Conservation (phyloP, 1,140 invertebrate species). For the Drosophila saltans region DNA sequence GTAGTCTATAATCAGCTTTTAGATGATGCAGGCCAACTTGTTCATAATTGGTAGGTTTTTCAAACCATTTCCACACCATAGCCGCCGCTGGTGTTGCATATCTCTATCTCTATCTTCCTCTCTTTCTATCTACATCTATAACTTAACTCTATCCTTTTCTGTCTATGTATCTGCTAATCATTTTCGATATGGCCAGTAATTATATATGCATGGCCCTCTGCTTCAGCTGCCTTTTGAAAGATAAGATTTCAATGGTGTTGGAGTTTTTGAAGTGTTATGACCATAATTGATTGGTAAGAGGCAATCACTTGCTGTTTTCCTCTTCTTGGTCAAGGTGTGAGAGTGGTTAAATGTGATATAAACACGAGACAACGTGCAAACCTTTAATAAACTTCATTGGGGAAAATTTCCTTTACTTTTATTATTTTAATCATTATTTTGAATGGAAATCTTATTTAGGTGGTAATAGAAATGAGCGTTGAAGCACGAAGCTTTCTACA, state of each 20-base stretch:
- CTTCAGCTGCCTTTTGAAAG: slow-evolving; percentile 57
- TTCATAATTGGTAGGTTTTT: slow-evolving; percentile 38
- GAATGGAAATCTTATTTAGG: neutral
- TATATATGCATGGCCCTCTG: slow-evolving; percentile 39
- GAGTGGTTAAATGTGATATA: slow-evolving; percentile 35
- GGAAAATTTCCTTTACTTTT: neutral
- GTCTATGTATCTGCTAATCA: slow-evolving; percentile 47
- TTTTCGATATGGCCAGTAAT: slow-evolving; percentile 68
- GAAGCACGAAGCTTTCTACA: neutral
- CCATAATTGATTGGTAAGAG: slow-evolving; percentile 47
- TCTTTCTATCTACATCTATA: too few relatives aligned
- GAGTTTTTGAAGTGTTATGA: slow-evolving; percentile 47
- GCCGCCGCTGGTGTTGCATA: slow-evolving; percentile 26
- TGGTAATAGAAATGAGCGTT: neutral
- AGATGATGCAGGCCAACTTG: slow-evolving; percentile 40
- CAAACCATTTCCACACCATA: slow-evolving; percentile 42
- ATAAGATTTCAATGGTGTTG: slow-evolving; percentile 65
- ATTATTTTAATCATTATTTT: slow-evolving; percentile 5
- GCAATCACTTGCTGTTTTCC: slow-evolving; percentile 11
- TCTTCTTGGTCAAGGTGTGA: slow-evolving; percentile 29
- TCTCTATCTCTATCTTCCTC: neutral
- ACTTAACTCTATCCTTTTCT: slow-evolving; percentile 10
- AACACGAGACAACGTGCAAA: slow-evolving; percentile 27
- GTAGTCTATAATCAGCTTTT: slow-evolving; percentile 55
- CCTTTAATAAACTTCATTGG: slow-evolving; percentile 6